A percentile compares a stretch with the other conserved stretches of the same genome.
Conservation (phyloP, 2,888 invertebrate species). For the Tipula confusa region DNA sequence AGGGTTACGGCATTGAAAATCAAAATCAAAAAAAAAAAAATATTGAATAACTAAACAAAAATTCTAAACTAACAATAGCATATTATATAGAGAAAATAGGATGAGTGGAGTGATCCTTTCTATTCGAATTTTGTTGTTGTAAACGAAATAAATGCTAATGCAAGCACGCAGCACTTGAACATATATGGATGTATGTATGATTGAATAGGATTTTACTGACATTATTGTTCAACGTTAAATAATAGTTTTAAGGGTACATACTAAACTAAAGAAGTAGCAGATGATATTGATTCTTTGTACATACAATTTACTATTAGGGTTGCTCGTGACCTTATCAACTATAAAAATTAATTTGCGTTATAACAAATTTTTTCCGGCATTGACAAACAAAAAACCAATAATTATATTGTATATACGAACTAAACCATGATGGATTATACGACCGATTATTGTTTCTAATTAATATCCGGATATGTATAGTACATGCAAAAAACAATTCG, state of each 20-base stretch:
- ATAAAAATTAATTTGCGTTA: neutral
- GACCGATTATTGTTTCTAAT: neutral
- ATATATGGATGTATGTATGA: too few species aligned
- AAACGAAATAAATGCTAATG: neutral
- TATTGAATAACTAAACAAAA: too few species aligned
- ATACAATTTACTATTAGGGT: neutral
- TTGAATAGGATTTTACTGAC: slow-evolving; percentile 12
- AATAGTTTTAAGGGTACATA: neutral
- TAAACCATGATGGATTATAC: neutral
- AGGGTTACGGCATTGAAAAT: neutral
- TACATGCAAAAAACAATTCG: neutral
- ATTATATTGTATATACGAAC: neutral
- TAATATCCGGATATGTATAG: neutral
- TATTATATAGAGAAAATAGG: too few species aligned
- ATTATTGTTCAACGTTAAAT: neutral
- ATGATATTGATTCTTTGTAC: neutral
- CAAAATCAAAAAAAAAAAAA: neutral
- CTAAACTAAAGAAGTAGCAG: neutral
- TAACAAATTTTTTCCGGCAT: neutral
- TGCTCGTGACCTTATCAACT: neutral
- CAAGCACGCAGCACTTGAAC: slow-evolving; percentile 16
- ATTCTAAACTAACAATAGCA: neutral
- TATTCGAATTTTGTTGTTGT: neutral
- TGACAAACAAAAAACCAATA: neutral
- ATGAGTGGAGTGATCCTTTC: slow-evolving; percentile 20